Base-by-base conservation (phyloP, 2,888 invertebrate species). In the Helicoverpa assulta region DNA sequence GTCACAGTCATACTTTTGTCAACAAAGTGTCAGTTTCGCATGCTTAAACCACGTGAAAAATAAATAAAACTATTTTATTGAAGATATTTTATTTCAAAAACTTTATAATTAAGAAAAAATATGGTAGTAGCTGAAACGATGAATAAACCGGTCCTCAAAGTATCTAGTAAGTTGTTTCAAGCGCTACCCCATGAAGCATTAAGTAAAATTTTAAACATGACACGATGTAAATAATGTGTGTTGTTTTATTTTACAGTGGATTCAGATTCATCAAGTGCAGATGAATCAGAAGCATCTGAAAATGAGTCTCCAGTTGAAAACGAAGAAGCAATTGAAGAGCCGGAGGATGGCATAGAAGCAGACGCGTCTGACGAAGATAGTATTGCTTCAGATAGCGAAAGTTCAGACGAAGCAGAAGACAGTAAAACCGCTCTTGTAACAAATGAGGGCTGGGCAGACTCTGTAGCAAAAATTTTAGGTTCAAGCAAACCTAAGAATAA, bases 361-460 rank as follows among this genome's bases (percentile, higher is more conserved):
- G 73, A 67, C 19, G 73, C 14, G 18, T 19, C 37, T 7, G 70
- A 70, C n/a, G 47, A 18, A 5, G 66, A 47, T 19, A 74, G 50
- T 0, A 53, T 1, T 40, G 67, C 5, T 61, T 85, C 83, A 3
- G 90, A 89, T 71, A 86, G 71, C 2, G 90, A 87, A 72, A 89
- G 86, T 73, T 56, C 43, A 79, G 84, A 43, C 80, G 81, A 67
- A 72, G 80, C 63, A 61, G 76, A 56, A 33, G 74, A 83, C 52
- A 77, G 80, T 16, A 84, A 85, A 55, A 78, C 81, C 7, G 78
- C 83, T 55, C 69, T 96, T n/a, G 82, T 93, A 62, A 88, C 95
- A 0, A 98, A 98, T 89, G 93, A 96, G 75, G 97, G 97, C 3
- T 98, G 98, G 98, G 98, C 98, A 2, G 97, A 98, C 92, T 98